phyloP scores from a whole-genome alignment of 2,797 vertebrate species.

The Myotis daubentonii region DNA sequence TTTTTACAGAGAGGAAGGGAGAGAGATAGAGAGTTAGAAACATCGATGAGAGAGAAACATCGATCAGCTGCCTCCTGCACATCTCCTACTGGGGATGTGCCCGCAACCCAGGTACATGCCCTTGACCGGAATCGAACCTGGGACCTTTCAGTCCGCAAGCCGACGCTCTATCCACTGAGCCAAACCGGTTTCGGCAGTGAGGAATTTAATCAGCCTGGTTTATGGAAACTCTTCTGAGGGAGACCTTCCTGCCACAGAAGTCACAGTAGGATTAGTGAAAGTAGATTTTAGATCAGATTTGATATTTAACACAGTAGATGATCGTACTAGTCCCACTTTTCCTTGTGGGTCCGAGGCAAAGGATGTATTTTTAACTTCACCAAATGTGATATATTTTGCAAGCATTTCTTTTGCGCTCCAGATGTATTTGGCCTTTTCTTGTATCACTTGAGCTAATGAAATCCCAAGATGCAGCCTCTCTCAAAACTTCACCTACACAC shows the following conservation, averaged over 20 bases:
- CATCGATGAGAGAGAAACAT: no score
- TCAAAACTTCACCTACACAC: background rate
- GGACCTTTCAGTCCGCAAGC: no score
- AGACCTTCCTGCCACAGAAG: background rate
- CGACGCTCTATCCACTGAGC: no score
- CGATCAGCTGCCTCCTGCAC: no score
- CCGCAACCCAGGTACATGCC: no score
- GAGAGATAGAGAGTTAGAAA: no score
- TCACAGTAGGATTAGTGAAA: background rate
- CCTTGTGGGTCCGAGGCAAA: background rate
- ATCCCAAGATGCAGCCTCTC: background rate
- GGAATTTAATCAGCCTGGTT: background rate
- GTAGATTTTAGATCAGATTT: background rate
- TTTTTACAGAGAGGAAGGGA: no score
- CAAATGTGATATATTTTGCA: background rate
- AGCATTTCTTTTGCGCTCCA: slow-evolving; percentile 12
- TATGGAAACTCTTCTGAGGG: background rate
- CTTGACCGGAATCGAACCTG: no score
- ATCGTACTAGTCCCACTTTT: background rate
- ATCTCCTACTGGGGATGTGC: no score
- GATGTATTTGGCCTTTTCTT: background rate
- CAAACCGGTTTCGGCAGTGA: background rate
- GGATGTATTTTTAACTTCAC: background rate
- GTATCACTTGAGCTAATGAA: background rate
- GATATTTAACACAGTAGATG: background rate